Evolutionary conservation across 2,888 invertebrate genomes (phyloP).

Genomic region (Papilio gigon): DNA sequence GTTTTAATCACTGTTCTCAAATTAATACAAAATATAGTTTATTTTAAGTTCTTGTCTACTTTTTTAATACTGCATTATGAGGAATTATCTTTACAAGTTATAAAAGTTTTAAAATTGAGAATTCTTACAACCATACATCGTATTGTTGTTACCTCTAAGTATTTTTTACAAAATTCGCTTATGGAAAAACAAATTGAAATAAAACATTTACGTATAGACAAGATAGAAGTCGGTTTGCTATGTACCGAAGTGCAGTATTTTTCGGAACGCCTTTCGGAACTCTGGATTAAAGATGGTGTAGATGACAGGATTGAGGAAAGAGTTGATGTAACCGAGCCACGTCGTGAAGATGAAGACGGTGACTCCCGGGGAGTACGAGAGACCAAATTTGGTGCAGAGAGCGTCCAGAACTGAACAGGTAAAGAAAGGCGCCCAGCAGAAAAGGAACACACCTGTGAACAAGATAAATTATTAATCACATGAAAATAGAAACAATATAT

Average conservation of each 20-base stretch:
- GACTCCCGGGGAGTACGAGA: slow-evolving; percentile 91
- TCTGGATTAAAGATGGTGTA: slow-evolving; percentile 98
- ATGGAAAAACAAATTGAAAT: not conserved
- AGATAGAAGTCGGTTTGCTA: slow-evolving; percentile 77
- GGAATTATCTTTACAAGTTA: too few relatives aligned
- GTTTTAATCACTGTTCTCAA: not conserved
- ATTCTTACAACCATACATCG: too few relatives aligned
- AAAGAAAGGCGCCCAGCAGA: slow-evolving; percentile 99
- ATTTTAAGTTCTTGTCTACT: too few relatives aligned
- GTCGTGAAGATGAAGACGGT: slow-evolving; percentile 96
- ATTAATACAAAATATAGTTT: not conserved
- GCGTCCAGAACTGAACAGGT: slow-evolving; percentile 98
- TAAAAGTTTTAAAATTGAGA: too few relatives aligned
- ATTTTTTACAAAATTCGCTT: too few relatives aligned
- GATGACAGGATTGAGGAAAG: slow-evolving; percentile 95
- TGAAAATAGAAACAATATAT: too few relatives aligned
- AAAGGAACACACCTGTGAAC: slow-evolving; percentile 95
- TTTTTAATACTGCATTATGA: too few relatives aligned
- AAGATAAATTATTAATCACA: slow-evolving; percentile 47
- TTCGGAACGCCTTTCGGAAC: slow-evolving; percentile 98
- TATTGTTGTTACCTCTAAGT: not conserved
- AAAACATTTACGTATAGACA: slow-evolving; percentile 69
- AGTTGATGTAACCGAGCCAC: slow-evolving; percentile 99
- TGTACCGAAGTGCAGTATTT: slow-evolving; percentile 89
- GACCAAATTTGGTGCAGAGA: slow-evolving; percentile 93